These are phyloP conservation scores for Paraplagusia blochii DNA, from an alignment of 2,113 vertebrate genomes.

Conservation along the genomic window DNA sequence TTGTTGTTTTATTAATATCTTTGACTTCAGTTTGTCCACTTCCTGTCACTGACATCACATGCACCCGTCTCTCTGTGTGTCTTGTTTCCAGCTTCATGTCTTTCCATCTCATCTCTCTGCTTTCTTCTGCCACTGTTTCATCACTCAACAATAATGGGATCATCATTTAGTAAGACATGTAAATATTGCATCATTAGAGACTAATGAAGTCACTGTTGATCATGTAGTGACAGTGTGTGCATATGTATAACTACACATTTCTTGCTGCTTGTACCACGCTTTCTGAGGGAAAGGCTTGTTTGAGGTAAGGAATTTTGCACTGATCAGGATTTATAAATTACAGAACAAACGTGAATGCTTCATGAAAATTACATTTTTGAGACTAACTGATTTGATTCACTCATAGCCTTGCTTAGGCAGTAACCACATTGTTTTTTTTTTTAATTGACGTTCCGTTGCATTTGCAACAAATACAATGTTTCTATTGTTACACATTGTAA, in stretches of 20 bases:
- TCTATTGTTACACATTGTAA: too few species aligned
- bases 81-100: slow-evolving; percentile 47
- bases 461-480: too few species aligned
- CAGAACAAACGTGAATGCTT: too few species aligned
- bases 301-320: slow-evolving; percentile 65
- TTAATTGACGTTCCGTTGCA: too few species aligned
- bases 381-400: too few species aligned
- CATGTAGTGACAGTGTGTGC: background rate
- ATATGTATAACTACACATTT: slow-evolving; percentile 56
- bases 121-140: slow-evolving; percentile 34
- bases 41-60: slow-evolving; percentile 21
- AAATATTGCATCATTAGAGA: background rate
- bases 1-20: slow-evolving; percentile 13
- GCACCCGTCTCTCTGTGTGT: slow-evolving; percentile 34
- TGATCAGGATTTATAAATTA: background rate
- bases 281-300: slow-evolving; percentile 61
- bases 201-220: background rate
- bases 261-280: slow-evolving; percentile 65
- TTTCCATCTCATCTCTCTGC: slow-evolving; percentile 19
- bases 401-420: too few species aligned
- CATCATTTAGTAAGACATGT: slow-evolving; percentile 29
- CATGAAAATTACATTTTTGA: too few species aligned
- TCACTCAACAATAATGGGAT: slow-evolving; percentile 23
- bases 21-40: slow-evolving; percentile 6
- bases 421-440: too few species aligned